phyloP scores from a whole-genome alignment of 2,888 invertebrate species.

The Nephrocerus scutellatus region DNA sequence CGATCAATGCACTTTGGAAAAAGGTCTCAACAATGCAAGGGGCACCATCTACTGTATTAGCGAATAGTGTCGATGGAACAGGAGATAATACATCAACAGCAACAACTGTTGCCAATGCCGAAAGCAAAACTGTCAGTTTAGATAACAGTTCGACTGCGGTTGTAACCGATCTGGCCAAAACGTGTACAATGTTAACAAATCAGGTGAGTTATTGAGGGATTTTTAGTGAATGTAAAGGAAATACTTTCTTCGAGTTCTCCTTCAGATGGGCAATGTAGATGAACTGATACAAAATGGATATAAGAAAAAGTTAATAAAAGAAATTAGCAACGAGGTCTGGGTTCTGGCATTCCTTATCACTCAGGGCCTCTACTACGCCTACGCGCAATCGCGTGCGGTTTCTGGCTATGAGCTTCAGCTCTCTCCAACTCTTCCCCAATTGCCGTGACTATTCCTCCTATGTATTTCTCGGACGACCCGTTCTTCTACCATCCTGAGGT shows the following conservation, averaged over 20 bases:
- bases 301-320: background rate
- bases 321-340: background rate
- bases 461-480: no score
- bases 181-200: constrained; percentile 64
- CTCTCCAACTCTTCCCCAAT: no score
- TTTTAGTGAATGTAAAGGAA: no score
- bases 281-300: no score
- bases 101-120: background rate
- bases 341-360: no score
- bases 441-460: no score
- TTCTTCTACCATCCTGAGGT: no score
- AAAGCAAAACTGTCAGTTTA: constrained; percentile 30
- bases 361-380: no score
- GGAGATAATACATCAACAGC: constrained; percentile 16
- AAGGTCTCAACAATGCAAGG: constrained; percentile 64
- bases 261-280: no score
- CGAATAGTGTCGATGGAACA: constrained; percentile 42
- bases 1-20: constrained; percentile 84
- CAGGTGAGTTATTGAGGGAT: constrained; percentile 53
- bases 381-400: no score
- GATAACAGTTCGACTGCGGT: constrained; percentile 55
- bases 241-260: background rate
- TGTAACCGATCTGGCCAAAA: constrained; percentile 66
- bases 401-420: no score
- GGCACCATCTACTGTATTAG: constrained; percentile 24